Evolutionary conservation across 2,888 invertebrate species (phyloP).

Genomic region (Philhelius pedissequus): DNA sequence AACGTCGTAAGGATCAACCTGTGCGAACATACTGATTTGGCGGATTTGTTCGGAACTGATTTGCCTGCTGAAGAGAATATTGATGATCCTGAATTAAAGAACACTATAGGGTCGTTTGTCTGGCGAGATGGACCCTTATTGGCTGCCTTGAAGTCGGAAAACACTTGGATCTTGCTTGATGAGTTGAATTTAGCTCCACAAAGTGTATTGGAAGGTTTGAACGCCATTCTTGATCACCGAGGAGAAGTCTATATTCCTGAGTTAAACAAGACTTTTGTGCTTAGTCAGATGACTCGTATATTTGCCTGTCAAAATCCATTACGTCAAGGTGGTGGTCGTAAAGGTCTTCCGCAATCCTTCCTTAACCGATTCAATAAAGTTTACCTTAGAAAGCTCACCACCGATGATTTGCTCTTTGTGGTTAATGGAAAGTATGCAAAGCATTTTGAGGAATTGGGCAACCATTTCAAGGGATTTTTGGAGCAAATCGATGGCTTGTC

Average conservation of each 20-base stretch:
- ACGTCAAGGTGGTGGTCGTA: constrained; percentile 95
- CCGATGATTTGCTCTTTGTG: constrained; percentile 82
- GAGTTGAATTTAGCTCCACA: constrained; percentile 99
- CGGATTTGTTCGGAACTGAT: constrained; percentile 98
- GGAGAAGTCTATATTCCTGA: constrained; percentile 98
- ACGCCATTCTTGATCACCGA: constrained; percentile 98
- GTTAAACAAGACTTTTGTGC: constrained; percentile 90
- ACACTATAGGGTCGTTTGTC: constrained; percentile 89
- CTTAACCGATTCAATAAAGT: constrained; percentile 98
- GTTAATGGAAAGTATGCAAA: constrained; percentile 75
- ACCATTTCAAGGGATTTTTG: constrained; percentile 70
- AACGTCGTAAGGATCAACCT: constrained; percentile 95
- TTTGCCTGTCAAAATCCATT: constrained; percentile 99
- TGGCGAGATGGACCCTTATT: constrained; percentile 98
- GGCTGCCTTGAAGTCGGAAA: constrained; percentile 91
- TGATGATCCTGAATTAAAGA: constrained; percentile 53
- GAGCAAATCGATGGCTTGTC: constrained; percentile 24
- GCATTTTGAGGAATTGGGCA: constrained; percentile 72
- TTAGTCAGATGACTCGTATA: constrained; percentile 88
- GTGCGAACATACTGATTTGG: constrained; percentile 99
- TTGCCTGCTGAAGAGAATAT: constrained; percentile 92
- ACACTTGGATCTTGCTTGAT: constrained; percentile 97
- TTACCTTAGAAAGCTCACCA: constrained; percentile 83
- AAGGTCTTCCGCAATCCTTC: constrained; percentile 97
- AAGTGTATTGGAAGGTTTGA: constrained; percentile 98